Percentiles rank a stretch among this genome's conserved stretches.
Evolutionary conservation across 2,888 invertebrate genomes (phyloP).

Genomic region (Polydrusus pterygomalis): DNA sequence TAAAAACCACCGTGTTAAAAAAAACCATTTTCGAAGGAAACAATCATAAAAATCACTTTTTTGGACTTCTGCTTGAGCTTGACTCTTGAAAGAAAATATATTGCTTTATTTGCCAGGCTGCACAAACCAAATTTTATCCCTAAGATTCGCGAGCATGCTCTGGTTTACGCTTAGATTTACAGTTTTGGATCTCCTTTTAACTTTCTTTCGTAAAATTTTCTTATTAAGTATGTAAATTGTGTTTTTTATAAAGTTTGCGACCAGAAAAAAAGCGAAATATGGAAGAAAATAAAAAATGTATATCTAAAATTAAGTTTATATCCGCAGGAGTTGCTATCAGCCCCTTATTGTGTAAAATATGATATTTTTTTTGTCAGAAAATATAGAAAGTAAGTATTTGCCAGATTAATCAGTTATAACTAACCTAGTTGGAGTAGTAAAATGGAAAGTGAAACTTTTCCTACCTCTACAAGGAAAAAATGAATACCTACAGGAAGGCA

Average conservation of each 20-base stretch:
- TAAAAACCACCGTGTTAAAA: too few relatives aligned
- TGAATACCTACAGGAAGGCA: too few relatives aligned
- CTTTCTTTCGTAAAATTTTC: conserved; percentile 6
- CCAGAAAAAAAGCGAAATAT: conserved; percentile 3
- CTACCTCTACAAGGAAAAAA: too few relatives aligned
- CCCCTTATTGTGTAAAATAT: too few relatives aligned
- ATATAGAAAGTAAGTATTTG: too few relatives aligned
- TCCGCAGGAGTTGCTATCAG: neutral
- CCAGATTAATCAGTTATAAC: too few relatives aligned
- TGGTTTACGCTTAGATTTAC: conserved; percentile 17
- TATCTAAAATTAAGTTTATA: neutral
- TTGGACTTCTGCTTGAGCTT: too few relatives aligned
- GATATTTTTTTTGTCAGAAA: too few relatives aligned
- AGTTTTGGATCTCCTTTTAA: conserved; percentile 5
- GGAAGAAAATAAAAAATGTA: neutral
- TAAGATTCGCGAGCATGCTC: conserved; percentile 20
- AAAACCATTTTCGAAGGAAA: too few relatives aligned
- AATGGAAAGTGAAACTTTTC: too few relatives aligned
- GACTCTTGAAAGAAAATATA: conserved; percentile 56
- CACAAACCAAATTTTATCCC: conserved; percentile 45
- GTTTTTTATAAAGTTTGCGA: conserved; percentile 3
- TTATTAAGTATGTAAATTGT: conserved; percentile 17
- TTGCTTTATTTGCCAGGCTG: conserved; percentile 59
- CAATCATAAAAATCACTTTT: too few relatives aligned
- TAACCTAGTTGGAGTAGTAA: too few relatives aligned